Evolutionary conservation across 1,140 invertebrate genomes (phyloP).

Genomic region (Copidosoma floridanum): DNA sequence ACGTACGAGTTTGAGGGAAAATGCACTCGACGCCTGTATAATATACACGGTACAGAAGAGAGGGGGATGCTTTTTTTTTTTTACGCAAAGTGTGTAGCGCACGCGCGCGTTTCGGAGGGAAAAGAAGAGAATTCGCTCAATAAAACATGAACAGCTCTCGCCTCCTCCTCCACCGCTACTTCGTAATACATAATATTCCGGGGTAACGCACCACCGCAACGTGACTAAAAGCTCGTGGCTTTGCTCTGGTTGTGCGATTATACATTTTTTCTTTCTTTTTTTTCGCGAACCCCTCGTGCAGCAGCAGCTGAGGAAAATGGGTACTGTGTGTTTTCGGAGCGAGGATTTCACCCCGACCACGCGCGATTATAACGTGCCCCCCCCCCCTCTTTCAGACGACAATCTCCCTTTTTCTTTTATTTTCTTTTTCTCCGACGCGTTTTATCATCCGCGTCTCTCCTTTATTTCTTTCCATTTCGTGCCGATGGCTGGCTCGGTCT

Average conservation of each 20-base stretch:
- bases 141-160: constrained; percentile 7
- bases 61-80: too few species aligned
- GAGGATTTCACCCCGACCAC: not conserved
- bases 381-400: not conserved
- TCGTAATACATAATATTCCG: not conserved
- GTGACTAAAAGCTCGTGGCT: not conserved
- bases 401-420: too few species aligned
- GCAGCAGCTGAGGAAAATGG: not conserved
- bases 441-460: constrained; percentile 11
- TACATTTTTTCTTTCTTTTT: constrained; percentile 6
- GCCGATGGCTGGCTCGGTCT: not conserved
- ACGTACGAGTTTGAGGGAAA: too few species aligned
- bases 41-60: too few species aligned
- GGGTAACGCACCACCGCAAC: not conserved
- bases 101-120: not conserved
- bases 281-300: not conserved
- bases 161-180: too few species aligned
- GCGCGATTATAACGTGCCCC: constrained; percentile 10
- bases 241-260: not conserved
- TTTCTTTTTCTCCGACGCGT: constrained; percentile 4
- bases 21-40: too few species aligned
- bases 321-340: not conserved
- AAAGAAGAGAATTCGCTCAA: not conserved
- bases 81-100: not conserved
- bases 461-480: too few species aligned